Percentiles rank a stretch among this genome's conserved stretches.
Evolutionary conservation across 2,888 invertebrate species (phyloP).

Genomic region (Erannis defoliaria): DNA sequence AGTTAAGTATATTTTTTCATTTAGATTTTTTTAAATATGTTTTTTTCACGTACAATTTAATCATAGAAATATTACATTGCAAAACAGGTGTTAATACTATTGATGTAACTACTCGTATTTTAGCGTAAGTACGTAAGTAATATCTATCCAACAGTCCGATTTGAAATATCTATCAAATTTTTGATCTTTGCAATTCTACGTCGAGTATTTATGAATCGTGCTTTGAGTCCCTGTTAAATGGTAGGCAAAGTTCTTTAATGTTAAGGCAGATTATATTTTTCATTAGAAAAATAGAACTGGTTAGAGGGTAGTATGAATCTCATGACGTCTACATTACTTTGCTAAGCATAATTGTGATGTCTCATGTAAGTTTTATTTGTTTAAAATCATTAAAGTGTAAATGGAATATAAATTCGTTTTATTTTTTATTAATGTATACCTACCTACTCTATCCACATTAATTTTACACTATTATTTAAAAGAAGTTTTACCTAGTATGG

Average conservation of each 20-base stretch:
- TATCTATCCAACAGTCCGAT: background rate
- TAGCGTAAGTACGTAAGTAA: background rate
- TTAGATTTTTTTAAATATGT: conserved; percentile 45
- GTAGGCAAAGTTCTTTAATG: conserved; percentile 57
- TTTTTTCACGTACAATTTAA: conserved; percentile 44
- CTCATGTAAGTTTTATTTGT: conserved; percentile 83
- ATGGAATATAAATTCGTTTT: conserved; percentile 57
- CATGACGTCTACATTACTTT: conserved; percentile 78
- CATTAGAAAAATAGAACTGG: conserved; percentile 53
- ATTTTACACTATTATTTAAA: background rate
- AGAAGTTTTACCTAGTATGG: background rate
- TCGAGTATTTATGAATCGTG: conserved; percentile 43
- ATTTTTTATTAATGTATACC: conserved; percentile 36
- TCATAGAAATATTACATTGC: conserved; percentile 5
- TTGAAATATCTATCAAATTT: conserved; percentile 1
- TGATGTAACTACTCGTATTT: conserved; percentile 2
- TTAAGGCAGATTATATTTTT: conserved; percentile 65
- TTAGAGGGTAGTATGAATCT: conserved; percentile 59
- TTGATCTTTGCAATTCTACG: conserved; percentile 6
- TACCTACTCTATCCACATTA: background rate
- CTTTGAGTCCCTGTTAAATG: conserved; percentile 64
- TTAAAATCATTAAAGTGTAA: conserved; percentile 84
- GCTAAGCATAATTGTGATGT: conserved; percentile 87
- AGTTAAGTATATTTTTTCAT: conserved; percentile 56
- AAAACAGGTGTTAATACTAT: conserved; percentile 7